Base-by-base conservation (phyloP, 2,888 invertebrate genomes). In the Drosophila rubida region DNA sequence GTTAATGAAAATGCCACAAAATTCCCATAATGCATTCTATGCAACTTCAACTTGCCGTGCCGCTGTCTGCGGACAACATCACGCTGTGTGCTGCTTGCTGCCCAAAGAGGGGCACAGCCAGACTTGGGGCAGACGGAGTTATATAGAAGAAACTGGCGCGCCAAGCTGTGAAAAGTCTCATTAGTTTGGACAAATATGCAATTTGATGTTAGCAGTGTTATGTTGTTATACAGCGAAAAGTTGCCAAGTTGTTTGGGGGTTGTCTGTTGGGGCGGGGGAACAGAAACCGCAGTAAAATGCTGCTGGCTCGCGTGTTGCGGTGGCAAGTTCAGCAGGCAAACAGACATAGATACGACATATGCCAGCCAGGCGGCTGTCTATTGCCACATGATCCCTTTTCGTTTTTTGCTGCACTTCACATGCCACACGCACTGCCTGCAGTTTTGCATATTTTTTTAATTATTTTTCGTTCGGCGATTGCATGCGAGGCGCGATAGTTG, bases 1-100 rank as follows among this genome's bases (percentile, higher is more conserved):
- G 84, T 89, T 87, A 81, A 88, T 89, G 88, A 89, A 89, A 87
- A 89, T 87, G 89, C 87, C 87, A 89, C 87, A 88, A 80, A 89
- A 80, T 87, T 87, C 87, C 87, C 87, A 87, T 87, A 87, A 81
- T 89, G 87, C 74, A 89, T 79, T 87, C 78, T 75, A 72, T 68
- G 58, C 66, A 57, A 45, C 37, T 30, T n/a, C n/a, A n/a, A n/a
- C n/a, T n/a, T n/a, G n/a, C n/a, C n/a, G n/a, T 67, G 71, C 62
- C 75, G 51, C 54, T 65, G 58, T 67, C 75, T 70, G 68, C 68
- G 74, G 74, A 73, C 62, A 81, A 84, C 88, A 72, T 77, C 87
- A 85, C 68, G 86, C 82, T 78, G 85, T 78, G 85, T 16, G 82
- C 82, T 64, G 66, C 61, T 58, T 16, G 82, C 82, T 64, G 66